Evolutionary conservation across 2,113 vertebrate species (phyloP).

Genomic region (Nansenia antarctica): DNA sequence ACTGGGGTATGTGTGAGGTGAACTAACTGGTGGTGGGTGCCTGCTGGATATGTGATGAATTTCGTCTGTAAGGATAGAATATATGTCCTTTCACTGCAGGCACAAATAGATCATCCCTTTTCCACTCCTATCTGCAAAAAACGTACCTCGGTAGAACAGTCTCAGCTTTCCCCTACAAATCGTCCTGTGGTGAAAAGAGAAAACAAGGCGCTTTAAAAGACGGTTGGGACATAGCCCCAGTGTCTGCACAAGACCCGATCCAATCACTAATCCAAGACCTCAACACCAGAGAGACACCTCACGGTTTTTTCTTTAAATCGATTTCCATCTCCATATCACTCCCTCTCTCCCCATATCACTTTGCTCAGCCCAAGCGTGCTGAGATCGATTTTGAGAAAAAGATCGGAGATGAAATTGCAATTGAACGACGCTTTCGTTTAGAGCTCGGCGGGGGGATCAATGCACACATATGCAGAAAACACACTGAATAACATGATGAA

Average conservation of each 20-base stretch:
- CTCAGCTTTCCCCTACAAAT: too few species aligned
- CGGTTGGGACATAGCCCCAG: neutral
- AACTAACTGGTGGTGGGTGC: too few species aligned
- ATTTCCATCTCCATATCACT: conserved; percentile 67
- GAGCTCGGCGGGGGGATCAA: conserved; percentile 43
- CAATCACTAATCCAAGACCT: conserved; percentile 21
- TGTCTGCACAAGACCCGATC: conserved; percentile 9
- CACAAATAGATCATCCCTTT: too few species aligned
- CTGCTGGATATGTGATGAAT: too few species aligned
- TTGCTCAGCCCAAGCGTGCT: conserved; percentile 25
- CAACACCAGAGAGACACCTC: conserved; percentile 11
- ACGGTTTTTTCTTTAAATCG: conserved; percentile 46
- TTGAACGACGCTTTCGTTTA: conserved; percentile 53
- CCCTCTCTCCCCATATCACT: conserved; percentile 56
- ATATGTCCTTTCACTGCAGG: too few species aligned
- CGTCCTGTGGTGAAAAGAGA: too few species aligned
- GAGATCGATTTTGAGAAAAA: conserved; percentile 66
- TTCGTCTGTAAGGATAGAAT: too few species aligned
- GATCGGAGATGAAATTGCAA: conserved; percentile 68
- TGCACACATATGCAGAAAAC: conserved; percentile 39
- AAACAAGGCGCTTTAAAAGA: too few species aligned
- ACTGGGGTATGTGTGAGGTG: too few species aligned
- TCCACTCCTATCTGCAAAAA: too few species aligned
- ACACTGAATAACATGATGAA: conserved; percentile 51
- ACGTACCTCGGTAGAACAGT: too few species aligned